A percentile compares a stretch with the other conserved stretches of the same genome.
phyloP scores from a whole-genome alignment of 2,888 invertebrate species.

The Aphelenchoides bicaudatus region DNA sequence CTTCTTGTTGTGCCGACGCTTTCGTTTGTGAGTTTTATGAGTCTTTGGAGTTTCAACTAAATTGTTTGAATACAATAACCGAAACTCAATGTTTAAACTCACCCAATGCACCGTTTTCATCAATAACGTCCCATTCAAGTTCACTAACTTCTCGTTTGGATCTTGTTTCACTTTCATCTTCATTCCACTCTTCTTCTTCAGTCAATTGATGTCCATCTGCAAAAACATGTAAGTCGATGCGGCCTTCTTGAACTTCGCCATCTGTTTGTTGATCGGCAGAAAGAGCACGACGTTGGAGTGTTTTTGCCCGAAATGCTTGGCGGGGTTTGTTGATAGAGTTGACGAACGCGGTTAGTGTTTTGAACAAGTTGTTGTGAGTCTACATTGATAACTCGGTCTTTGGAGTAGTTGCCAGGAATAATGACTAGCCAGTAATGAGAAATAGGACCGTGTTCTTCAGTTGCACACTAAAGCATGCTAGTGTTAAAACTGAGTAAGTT shows the following conservation, averaged over 20 bases:
- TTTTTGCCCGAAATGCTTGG: conserved; percentile 9
- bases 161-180: conserved; percentile 10
- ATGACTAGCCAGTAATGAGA: conserved; percentile 93
- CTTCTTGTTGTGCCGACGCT: conserved; percentile 6
- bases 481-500: background rate
- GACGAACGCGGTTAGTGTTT: conserved; percentile 17
- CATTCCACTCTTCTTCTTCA: conserved; percentile 19
- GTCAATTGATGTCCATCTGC: background rate
- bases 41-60: too few relatives aligned
- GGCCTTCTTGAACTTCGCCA: conserved; percentile 21
- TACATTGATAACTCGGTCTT: conserved; percentile 36
- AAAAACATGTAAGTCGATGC: conserved; percentile 7
- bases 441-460: conserved; percentile 95
- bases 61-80: too few relatives aligned
- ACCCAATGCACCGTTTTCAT: conserved; percentile 1
- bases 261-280: background rate
- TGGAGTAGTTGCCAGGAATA: conserved; percentile 73
- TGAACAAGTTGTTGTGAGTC: conserved; percentile 27
- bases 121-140: background rate
- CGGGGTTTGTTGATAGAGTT: conserved; percentile 3
- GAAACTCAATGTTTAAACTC: too few relatives aligned
- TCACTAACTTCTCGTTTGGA: conserved; percentile 1
- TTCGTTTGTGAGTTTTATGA: conserved; percentile 3
- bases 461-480: conserved; percentile 67
- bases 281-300: background rate